These are phyloP conservation scores for Pollenia labialis DNA, from an alignment of 2,888 invertebrate genomes.

Conservation along the genomic window DNA sequence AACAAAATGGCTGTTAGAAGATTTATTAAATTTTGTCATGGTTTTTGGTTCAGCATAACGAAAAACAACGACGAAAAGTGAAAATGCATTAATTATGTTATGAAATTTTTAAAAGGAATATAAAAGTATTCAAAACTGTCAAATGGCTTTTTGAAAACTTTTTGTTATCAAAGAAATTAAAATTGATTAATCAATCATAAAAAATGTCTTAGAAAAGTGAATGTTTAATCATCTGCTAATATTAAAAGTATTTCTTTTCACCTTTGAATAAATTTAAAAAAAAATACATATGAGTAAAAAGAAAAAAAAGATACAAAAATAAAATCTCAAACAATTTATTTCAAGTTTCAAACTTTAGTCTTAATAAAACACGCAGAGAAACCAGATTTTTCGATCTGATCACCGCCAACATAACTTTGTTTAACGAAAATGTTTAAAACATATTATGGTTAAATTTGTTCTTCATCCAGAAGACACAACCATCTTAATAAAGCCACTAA, in stretches of 20 bases:
- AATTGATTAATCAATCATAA: constrained; percentile 14
- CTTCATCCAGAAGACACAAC: no score
- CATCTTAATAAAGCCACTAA: no score
- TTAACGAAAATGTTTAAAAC: no score
- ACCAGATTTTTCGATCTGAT: no score
- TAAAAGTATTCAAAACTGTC: background rate
- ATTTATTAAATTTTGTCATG: constrained; percentile 52
- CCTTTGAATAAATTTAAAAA: no score
- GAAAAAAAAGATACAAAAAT: no score
- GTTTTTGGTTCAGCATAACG: background rate
- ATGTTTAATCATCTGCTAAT: background rate
- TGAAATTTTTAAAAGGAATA: background rate
- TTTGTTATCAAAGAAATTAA: background rate
- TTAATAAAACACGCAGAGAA: no score
- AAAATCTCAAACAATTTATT: no score
- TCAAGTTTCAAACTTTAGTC: no score
- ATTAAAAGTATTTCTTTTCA: background rate
- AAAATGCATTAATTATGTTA: constrained; percentile 25
- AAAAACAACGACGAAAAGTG: background rate
- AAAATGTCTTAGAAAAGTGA: background rate
- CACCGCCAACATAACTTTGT: no score
- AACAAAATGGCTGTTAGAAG: constrained; percentile 45
- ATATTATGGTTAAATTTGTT: no score
- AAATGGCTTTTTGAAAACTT: background rate
- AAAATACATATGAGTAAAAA: no score